phyloP scores from a whole-genome alignment of 1,140 invertebrate species.

The Bursaphelenchus mucronatus region DNA sequence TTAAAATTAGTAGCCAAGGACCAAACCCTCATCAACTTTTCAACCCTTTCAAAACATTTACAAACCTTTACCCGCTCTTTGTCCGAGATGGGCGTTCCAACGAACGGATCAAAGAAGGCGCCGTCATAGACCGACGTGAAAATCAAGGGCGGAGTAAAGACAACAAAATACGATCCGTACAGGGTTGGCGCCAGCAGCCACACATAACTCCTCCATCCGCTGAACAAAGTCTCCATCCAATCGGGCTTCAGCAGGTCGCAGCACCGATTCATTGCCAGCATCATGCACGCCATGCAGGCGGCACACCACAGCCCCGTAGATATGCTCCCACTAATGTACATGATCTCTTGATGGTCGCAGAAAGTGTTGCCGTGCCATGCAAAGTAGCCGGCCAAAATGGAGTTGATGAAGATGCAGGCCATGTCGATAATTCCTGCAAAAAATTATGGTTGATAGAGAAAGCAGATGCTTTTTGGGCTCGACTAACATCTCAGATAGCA shows the following conservation, averaged over 20 bases:
- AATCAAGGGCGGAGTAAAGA: slow-evolving; percentile 30
- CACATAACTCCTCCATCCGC: slow-evolving; percentile 10
- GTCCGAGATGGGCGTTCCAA: slow-evolving; percentile 2
- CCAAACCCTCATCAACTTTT: too few species aligned
- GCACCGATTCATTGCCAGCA: slow-evolving; percentile 32
- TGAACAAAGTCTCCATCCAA: slow-evolving; percentile 33
- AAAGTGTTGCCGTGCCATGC: slow-evolving; percentile 3
- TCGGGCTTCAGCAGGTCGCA: slow-evolving; percentile 26
- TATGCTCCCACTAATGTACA: slow-evolving; percentile 29
- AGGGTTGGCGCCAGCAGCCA: slow-evolving; percentile 24
- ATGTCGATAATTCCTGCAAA: slow-evolving; percentile 18
- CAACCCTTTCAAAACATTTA: too few species aligned
- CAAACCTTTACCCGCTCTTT: too few species aligned
- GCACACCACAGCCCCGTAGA: slow-evolving; percentile 29
- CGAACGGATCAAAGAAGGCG: slow-evolving; percentile 32
- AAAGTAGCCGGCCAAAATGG: slow-evolving; percentile 27
- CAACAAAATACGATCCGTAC: slow-evolving; percentile 22
- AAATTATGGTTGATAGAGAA: too few species aligned
- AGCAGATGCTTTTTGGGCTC: too few species aligned
- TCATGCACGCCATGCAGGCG: slow-evolving; percentile 27
- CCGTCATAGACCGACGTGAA: slow-evolving; percentile 24
- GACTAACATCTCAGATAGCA: too few species aligned
- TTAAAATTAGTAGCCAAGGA: too few species aligned
- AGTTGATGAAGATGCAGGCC: slow-evolving; percentile 23
- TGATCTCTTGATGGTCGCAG: slow-evolving; percentile 28